Percentiles rank a stretch among this genome's conserved stretches.
Evolutionary conservation across 2,888 invertebrate genomes (phyloP).

Genomic region (Alloplasta piceator): DNA sequence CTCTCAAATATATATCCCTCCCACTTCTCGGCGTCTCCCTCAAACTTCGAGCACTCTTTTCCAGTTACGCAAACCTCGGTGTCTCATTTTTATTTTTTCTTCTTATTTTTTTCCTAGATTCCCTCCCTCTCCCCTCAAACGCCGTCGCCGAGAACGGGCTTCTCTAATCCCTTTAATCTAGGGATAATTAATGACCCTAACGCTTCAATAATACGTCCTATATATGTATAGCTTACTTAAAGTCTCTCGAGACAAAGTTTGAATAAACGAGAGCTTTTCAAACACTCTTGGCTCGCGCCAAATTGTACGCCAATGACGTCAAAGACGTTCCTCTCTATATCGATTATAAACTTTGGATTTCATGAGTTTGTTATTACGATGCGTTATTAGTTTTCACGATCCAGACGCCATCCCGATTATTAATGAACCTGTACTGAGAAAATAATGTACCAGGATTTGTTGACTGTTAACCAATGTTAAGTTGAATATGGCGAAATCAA

Average conservation of each 20-base stretch:
- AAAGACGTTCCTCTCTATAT: background rate
- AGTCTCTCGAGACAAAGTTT: constrained; percentile 42
- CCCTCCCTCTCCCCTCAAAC: constrained; percentile 3
- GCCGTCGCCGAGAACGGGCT: constrained; percentile 58
- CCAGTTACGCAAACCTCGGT: constrained; percentile 51
- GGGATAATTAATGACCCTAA: constrained; percentile 75
- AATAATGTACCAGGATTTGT: too few relatives aligned
- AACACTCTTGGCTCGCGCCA: background rate
- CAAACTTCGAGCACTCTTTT: constrained; percentile 9
- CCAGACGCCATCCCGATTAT: background rate
- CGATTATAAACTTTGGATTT: background rate
- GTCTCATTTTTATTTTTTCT: constrained; percentile 28
- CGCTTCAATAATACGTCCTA: constrained; percentile 72
- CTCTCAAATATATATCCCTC: constrained; percentile 11
- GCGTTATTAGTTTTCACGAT: background rate
- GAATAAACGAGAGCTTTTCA: constrained; percentile 32
- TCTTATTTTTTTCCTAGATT: background rate
- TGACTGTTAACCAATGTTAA: too few relatives aligned
- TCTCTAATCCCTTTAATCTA: constrained; percentile 74
- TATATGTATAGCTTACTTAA: constrained; percentile 43
- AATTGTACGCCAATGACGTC: background rate
- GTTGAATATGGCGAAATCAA: too few relatives aligned
- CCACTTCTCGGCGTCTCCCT: constrained; percentile 12
- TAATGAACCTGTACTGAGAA: background rate
- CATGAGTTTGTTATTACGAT: background rate